Conservation (phyloP, 2,888 invertebrate species). For the Drosophila kambysellisi region DNA sequence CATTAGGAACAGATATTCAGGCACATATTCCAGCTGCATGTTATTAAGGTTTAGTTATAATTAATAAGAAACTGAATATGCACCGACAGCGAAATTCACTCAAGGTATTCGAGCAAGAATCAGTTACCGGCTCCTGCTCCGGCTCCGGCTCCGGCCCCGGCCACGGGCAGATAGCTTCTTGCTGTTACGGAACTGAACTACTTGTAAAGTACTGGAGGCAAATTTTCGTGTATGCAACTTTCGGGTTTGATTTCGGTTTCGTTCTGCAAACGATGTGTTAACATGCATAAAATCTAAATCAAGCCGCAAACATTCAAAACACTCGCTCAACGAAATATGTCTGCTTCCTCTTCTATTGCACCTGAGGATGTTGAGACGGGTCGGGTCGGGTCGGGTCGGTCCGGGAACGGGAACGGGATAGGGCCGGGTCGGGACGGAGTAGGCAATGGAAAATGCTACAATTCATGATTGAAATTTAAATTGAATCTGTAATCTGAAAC, state of each 20-base stretch:
- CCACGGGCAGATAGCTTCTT: neutral
- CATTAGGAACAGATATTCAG: neutral
- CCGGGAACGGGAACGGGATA: too few relatives aligned
- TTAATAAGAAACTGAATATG: neutral
- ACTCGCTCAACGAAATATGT: slow-evolving; percentile 6
- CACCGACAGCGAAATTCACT: neutral
- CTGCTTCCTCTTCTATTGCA: slow-evolving; percentile 2
- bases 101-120: neutral
- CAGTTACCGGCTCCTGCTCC: neutral
- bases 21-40: neutral
- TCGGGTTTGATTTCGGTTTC: slow-evolving; percentile 4
- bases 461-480: slow-evolving; percentile 76
- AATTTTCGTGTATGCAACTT: slow-evolving; percentile 3
- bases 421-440: neutral
- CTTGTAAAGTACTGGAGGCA: neutral
- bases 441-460: slow-evolving; percentile 58
- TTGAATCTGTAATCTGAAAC: slow-evolving; percentile 78
- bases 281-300: slow-evolving; percentile 68
- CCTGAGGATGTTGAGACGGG: neutral
- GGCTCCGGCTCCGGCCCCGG: neutral
- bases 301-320: slow-evolving; percentile 58
- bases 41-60: neutral
- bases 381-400: neutral
- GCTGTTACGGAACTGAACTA: neutral
- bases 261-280: slow-evolving; percentile 59